Evolutionary conservation across 2,888 invertebrate genomes (phyloP), one percentile per base, ranked within the genome.

Genomic region (Galerucella nymphaeae): DNA sequence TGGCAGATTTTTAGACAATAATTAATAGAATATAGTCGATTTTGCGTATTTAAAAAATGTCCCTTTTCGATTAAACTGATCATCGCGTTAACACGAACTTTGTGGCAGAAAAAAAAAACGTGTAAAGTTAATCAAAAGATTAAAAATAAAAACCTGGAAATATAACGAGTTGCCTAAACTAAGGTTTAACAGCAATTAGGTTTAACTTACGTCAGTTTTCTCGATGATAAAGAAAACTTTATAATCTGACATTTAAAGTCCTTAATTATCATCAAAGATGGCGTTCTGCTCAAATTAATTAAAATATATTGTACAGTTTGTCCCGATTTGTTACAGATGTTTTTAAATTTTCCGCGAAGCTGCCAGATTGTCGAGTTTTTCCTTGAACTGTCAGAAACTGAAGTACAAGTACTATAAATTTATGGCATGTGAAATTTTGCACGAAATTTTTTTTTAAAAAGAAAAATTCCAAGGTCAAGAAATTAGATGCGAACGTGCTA

Each of bases 341-440:
- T 30, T 30, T 5, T 30, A 30, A 30, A 30, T 30, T 30, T 30
- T 30, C 5, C 5, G 4, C 23, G 23, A 30, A 3, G 23, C 5
- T 30, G 23, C 23, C 42, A 53, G n/a, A 16, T n/a, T 53, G 53
- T 53, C 13, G 14, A 53, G 53, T 53, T 70, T 63, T 42, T 11
- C 13, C 38, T 65, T 70, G 55, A 65, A 66, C 65, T 65, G 48
- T 71, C 73, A 69, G 66, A 53, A 63, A 67, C 63, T 70, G 59
- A 66, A 61, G 64, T 65, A 65, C 55, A 38, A 65, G 11, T 50
- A 64, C 38, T 74, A 73, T 53, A 65, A 71, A 70, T 48, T 71
- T 74, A 77, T 75, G 76, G 75, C 74, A 71, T 73, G 68, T 38
- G 53, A 67, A 70, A 76, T 75, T 77, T 78, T 78, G 79, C 79